Evolutionary conservation across 2,113 vertebrate genomes (phyloP).

Genomic region (Megaceryle torquata): DNA sequence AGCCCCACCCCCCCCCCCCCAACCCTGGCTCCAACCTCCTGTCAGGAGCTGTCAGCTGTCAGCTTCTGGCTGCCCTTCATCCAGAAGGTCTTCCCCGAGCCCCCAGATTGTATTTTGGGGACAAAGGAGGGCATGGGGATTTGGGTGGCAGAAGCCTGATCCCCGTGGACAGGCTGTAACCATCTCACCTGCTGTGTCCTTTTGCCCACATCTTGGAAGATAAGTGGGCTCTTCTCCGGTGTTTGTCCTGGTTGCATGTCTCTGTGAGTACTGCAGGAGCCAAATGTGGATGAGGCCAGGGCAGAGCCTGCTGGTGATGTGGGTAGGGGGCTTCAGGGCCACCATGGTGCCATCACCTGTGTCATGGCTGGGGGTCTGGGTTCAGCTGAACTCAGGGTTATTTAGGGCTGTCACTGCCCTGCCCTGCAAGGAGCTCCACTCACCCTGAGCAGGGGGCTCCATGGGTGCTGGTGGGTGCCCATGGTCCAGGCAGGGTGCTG

Average conservation of each 20-base stretch:
- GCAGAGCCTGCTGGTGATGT: background rate
- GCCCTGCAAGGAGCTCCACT: background rate
- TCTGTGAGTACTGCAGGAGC: background rate
- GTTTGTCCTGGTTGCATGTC: accelerated
- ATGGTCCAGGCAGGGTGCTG: background rate
- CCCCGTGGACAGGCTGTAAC: background rate
- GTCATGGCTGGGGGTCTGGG: accelerated
- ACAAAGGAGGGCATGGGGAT: no score
- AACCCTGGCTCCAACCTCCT: no score
- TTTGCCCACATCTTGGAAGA: background rate
- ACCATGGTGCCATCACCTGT: accelerated
- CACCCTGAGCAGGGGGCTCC: accelerated
- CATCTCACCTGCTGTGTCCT: no score
- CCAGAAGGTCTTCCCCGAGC: no score
- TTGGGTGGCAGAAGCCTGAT: accelerated
- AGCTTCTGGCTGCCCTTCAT: no score
- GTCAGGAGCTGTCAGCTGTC: no score
- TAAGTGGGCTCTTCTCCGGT: background rate
- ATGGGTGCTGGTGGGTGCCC: background rate
- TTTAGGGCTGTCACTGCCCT: background rate
- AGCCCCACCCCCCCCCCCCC: no score
- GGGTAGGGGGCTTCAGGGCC: background rate
- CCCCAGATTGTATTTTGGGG: accelerated
- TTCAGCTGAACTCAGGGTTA: accelerated
- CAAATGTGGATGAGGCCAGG: background rate